phyloP scores from a whole-genome alignment of 1,140 invertebrate species.

The Manduca sexta region DNA sequence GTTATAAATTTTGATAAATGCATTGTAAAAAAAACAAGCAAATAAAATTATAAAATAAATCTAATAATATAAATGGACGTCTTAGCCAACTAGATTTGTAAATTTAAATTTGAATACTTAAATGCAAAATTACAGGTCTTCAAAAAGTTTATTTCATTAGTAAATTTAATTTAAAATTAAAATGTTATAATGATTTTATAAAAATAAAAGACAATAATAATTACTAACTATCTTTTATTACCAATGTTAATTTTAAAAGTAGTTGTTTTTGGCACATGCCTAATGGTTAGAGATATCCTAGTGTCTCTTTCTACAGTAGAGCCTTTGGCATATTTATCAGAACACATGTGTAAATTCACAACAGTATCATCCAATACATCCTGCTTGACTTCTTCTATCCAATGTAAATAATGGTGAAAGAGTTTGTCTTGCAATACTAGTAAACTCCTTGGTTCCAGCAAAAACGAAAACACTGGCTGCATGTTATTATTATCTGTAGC shows the following conservation, averaged over 20 bases:
- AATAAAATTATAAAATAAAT: neutral
- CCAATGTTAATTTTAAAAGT: conserved; percentile 79
- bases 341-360: conserved; percentile 80
- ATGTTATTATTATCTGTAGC: conserved; percentile 27
- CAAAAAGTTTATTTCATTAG: neutral
- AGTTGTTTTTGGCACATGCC: conserved; percentile 91
- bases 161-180: too few species aligned
- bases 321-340: conserved; percentile 70
- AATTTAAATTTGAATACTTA: neutral
- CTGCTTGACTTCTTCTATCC: conserved; percentile 83
- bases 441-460: conserved; percentile 91
- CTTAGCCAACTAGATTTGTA: conserved; percentile 42
- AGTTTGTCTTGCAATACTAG: conserved; percentile 88
- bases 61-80: conserved; percentile 10
- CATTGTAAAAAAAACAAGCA: conserved; percentile 36
- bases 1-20: conserved; percentile 33
- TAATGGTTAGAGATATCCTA: conserved; percentile 93
- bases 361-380: conserved; percentile 82
- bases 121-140: conserved; percentile 6
- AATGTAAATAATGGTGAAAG: conserved; percentile 91
- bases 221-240: conserved; percentile 74
- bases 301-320: conserved; percentile 78
- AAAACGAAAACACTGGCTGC: conserved; percentile 76
- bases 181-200: too few species aligned
- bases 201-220: conserved; percentile 7